Evolutionary conservation across 2,113 vertebrate species (phyloP), one percentile per base, ranked within the genome.

Genomic region (Xiphophorus couchianus): DNA sequence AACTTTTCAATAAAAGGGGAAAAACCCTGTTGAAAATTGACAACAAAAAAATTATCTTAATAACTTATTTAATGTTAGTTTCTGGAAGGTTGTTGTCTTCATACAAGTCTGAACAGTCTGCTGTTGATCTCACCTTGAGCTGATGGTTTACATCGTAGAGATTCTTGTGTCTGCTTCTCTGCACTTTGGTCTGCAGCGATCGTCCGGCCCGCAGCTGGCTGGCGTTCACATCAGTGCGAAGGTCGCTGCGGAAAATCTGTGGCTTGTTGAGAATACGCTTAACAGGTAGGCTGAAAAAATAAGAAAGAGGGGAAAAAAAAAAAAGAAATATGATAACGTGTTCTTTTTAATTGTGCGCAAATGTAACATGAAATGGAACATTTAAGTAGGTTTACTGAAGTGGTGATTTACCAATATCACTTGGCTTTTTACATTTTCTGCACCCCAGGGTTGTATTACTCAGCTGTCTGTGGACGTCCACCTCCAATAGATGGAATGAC

Each of bases 201-300:
- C 96, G 96, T 88, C 96, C 97, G 35, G 94, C 93, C 76, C 95
- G 92, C 91, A 96, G 95, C 89, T 97, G 95, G 91, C 96, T 95
- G 86, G 95, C 93, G 86, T 95, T 96, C 90, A 96, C 94, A 74
- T 97, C 96, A 78, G 96, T 88, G 81, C 95, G 94, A 86, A 95
- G 79, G 85, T 39, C 87, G 64, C 74, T 95, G 62, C 97, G 96
- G 62, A 94, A 94, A 88, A 97, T 93, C 89, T 98, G 97, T 60
- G 97, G 96, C 83, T 98, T 98, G 93, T 95, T 96, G 88, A 97
- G 94, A 89, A 98, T 96, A 73, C 96, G 96, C 94, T 97, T 98
- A 63, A 96, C 96, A 72, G 95, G 96, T 33, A 96, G 93, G 91
- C 97, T 98, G 84, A 91, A 75, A 84, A 93, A 37, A 2, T 37